Conservation (phyloP, 2,797 vertebrate genomes). For the Ctenopoma multispine region DNA sequence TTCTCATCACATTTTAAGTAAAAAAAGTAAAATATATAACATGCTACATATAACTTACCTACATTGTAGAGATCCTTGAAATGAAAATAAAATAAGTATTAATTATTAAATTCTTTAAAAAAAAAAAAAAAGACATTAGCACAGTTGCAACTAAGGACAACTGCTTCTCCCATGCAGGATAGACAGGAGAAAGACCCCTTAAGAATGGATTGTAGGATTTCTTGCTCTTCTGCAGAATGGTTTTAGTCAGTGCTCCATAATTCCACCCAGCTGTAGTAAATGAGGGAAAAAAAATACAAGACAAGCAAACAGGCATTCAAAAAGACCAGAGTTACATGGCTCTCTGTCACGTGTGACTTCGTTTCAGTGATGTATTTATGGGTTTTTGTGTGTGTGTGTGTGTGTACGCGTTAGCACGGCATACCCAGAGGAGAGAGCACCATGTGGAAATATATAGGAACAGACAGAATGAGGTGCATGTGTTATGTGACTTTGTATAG, state of each 20-base stretch:
- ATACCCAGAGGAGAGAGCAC: slow-evolving; percentile 57
- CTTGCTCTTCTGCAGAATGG: not conserved
- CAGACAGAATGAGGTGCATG: slow-evolving; percentile 70
- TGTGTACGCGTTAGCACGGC: slow-evolving; percentile 25
- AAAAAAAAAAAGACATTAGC: not conserved
- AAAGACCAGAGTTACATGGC: slow-evolving; percentile 4
- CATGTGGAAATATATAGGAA: slow-evolving; percentile 64
- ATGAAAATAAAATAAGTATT: slow-evolving; percentile 2
- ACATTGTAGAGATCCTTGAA: slow-evolving; percentile 10
- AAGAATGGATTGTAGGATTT: slow-evolving; percentile 7
- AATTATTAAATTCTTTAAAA: slow-evolving; percentile 1
- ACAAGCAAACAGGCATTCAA: slow-evolving; percentile 7
- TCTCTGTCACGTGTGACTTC: slow-evolving; percentile 54
- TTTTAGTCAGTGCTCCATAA: not conserved
- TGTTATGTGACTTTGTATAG: no score
- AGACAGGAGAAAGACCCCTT: not conserved
- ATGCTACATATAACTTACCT: slow-evolving; percentile 36
- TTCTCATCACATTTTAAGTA: not conserved
- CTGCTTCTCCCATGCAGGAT: slow-evolving; percentile 1
- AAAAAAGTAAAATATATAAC: not conserved
- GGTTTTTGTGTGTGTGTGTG: slow-evolving; percentile 27
- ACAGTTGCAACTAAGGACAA: not conserved
- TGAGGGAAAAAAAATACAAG: not conserved
- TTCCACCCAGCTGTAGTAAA: not conserved
- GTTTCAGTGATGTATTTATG: slow-evolving; percentile 60